Percentiles rank a stretch among this genome's conserved stretches.
Evolutionary conservation across 1,140 invertebrate species (phyloP).

Genomic region (Drosophila nannoptera): DNA sequence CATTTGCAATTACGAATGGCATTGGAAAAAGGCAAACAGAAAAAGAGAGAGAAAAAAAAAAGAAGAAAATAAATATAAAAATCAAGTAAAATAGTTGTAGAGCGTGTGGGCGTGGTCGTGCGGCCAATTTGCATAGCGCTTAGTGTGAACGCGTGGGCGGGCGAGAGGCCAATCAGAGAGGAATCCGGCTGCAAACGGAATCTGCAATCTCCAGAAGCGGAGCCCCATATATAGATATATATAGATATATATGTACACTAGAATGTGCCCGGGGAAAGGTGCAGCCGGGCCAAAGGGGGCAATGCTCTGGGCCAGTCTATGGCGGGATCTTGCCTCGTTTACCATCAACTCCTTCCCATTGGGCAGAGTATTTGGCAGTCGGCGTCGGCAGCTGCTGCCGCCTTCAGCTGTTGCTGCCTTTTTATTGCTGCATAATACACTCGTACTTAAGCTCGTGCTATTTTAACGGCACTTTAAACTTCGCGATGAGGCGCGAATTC

Average conservation of each 20-base stretch:
- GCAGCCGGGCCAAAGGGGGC: too few relatives aligned
- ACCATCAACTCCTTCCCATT: too few relatives aligned
- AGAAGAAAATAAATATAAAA: not conserved
- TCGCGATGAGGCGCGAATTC: conserved; percentile 1
- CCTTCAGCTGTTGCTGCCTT: not conserved
- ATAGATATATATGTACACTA: too few relatives aligned
- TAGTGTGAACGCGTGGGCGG: conserved; percentile 15
- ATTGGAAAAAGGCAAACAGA: conserved; percentile 37
- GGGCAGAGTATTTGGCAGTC: too few relatives aligned
- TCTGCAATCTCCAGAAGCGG: too few relatives aligned
- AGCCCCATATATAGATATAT: too few relatives aligned
- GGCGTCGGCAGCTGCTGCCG: not conserved
- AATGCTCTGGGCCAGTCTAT: too few relatives aligned
- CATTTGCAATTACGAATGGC: conserved; percentile 42
- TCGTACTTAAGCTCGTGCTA: conserved; percentile 11
- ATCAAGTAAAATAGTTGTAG: not conserved
- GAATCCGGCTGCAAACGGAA: not conserved
- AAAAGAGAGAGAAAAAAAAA: not conserved
- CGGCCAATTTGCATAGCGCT: conserved; percentile 30
- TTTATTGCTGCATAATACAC: not conserved
- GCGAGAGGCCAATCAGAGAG: conserved; percentile 18
- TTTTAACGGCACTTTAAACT: conserved; percentile 39
- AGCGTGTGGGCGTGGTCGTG: conserved; percentile 28
- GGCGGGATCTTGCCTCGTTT: too few relatives aligned
- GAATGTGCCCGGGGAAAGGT: conserved; percentile 15